Evolutionary conservation across 2,888 invertebrate species (phyloP), one percentile per base, ranked within the genome.

Genomic region (Lepidochitona cinerea): DNA sequence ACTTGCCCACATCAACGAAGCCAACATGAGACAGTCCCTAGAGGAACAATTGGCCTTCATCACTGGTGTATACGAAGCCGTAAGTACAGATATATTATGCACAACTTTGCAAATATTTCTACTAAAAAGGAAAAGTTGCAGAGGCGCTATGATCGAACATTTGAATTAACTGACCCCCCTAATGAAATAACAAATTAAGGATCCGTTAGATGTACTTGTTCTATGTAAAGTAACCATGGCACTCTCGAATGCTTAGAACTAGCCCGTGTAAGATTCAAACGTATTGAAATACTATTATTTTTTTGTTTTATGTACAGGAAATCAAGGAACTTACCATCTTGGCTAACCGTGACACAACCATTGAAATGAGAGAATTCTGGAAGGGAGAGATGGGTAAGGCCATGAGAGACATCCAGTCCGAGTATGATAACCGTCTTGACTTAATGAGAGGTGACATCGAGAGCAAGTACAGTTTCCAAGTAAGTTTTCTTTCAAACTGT

Each of bases 311-410:
- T 32, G 37, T 68, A 14, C 76, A 90, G 88, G 91, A 91, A 80
- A 81, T 91, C 81, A 90, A 89, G 76, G 91, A 91, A 77, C 85
- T 92, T 71, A 89, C 90, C 68, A 89, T 91, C n/a, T 82, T 91
- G 72, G 90, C 80, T 71, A 79, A 80, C 79, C 85, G 91, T 59
- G 91, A 92, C 80, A 91, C 91, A 14, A 90, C 90, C 12, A 82
- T 84, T 37, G 91, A 92, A 78, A 91, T 92, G 84, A 85, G 91
- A 37, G 90, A 91, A 73, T 92, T 89, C 88, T 92, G 92, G 91
- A 91, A 91, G 84, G 90, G 90, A 75, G 92, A 92, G 80, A 84
- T 92, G 75, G 85, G 89, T 5, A 84, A 88, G 70, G 90, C 90
- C 37, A 88, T 92, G 67, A 84, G 89, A 35, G 91, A 92, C 75